Evolutionary conservation across 1,140 invertebrate genomes (phyloP).

Genomic region (Subanguina moxae): DNA sequence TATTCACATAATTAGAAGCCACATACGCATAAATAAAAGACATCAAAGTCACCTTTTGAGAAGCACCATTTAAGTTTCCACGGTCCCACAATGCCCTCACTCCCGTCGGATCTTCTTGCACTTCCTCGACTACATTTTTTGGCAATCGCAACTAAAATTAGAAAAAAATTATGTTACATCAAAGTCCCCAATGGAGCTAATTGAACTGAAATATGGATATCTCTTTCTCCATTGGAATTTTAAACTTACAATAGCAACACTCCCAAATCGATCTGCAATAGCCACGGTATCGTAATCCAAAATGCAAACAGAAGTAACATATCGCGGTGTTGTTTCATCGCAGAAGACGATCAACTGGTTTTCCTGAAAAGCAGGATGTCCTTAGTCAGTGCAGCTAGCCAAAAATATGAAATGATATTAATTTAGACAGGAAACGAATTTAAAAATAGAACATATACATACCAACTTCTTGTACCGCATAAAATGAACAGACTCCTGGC

Average conservation of each 20-base stretch:
- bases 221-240: no score
- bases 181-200: no score
- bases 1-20: background rate
- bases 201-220: no score
- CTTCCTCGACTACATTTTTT: slow-evolving; percentile 85
- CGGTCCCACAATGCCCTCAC: slow-evolving; percentile 97
- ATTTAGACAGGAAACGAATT: background rate
- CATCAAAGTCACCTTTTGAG: slow-evolving; percentile 72
- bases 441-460: slow-evolving; percentile 18
- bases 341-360: slow-evolving; percentile 97
- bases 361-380: slow-evolving; percentile 67
- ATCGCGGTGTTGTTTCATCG: slow-evolving; percentile 92
- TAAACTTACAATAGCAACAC: slow-evolving; percentile 66
- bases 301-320: slow-evolving; percentile 85
- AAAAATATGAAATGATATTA: background rate
- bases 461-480: slow-evolving; percentile 73
- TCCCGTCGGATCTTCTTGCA: slow-evolving; percentile 97
- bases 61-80: slow-evolving; percentile 88
- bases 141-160: slow-evolving; percentile 72
- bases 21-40: no score
- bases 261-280: slow-evolving; percentile 97
- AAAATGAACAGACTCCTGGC: slow-evolving; percentile 95
- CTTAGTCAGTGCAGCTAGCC: background rate
- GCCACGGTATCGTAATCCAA: slow-evolving; percentile 95
- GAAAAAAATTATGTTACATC: background rate